Evolutionary conservation across 2,113 vertebrate species (phyloP).

Genomic region (Gymnobelideus leadbeateri): DNA sequence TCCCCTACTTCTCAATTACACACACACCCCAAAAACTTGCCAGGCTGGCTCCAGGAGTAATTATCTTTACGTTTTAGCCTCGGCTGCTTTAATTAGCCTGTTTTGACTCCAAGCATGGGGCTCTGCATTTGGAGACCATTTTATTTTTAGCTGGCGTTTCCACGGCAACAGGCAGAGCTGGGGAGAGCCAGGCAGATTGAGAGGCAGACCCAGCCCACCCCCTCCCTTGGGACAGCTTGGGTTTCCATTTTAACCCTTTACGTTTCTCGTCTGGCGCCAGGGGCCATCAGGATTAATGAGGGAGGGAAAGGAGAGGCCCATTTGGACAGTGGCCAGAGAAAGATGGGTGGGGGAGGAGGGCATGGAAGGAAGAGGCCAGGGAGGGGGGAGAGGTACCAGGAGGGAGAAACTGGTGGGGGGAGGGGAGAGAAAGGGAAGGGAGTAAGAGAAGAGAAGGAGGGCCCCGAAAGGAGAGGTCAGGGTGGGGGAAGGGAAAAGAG

Average conservation of each 20-base stretch:
- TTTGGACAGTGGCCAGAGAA: not conserved
- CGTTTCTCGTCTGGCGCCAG: not conserved
- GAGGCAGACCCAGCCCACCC: not conserved
- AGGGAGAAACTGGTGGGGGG: not conserved
- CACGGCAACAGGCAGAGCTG: not conserved
- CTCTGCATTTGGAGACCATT: constrained; percentile 4
- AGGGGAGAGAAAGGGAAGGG: not conserved
- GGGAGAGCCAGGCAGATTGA: not conserved
- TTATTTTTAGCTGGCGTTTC: not conserved
- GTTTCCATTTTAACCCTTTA: constrained; percentile 1
- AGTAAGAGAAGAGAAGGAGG: not conserved
- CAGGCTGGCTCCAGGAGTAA: not conserved
- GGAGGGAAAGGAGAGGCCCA: not conserved
- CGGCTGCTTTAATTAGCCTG: not conserved
- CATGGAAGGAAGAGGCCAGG: not conserved
- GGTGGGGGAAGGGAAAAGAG: not conserved
- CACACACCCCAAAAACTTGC: not conserved
- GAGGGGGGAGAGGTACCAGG: not conserved
- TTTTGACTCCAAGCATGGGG: not conserved
- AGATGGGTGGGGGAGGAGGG: not conserved
- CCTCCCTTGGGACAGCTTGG: not conserved
- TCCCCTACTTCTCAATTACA: not conserved
- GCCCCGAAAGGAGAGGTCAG: not conserved
- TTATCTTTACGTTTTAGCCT: constrained; percentile 9
- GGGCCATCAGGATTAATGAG: constrained; percentile 4